These are phyloP conservation scores for Steatornis caripensis DNA, from an alignment of 2,113 vertebrate species.

Conservation along the genomic window DNA sequence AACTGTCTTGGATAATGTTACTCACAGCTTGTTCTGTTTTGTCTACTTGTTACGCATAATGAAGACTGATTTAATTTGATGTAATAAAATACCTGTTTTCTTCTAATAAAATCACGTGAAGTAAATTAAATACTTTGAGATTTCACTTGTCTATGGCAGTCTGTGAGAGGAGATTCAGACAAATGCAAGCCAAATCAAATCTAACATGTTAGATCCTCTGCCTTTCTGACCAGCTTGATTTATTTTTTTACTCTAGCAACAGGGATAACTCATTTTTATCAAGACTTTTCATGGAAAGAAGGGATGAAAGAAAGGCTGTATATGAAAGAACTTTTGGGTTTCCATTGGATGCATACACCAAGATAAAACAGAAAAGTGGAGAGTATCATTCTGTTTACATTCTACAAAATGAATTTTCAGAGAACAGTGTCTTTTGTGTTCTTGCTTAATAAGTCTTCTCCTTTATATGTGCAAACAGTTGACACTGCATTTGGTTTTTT, in stretches of 20 bases:
- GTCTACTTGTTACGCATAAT: background rate
- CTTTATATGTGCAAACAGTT: background rate
- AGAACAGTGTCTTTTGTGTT: background rate
- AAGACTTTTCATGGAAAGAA: conserved; percentile 1
- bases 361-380: background rate
- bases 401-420: background rate
- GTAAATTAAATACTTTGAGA: background rate
- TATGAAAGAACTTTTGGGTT: background rate
- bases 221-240: background rate
- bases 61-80: background rate
- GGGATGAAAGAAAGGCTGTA: background rate
- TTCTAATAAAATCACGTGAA: background rate
- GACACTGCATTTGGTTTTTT: background rate
- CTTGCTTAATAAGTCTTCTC: background rate
- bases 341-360: background rate
- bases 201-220: background rate
- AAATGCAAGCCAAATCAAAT: background rate
- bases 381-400: background rate
- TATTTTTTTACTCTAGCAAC: conserved; percentile 9
- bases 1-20: background rate
- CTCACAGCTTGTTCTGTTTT: background rate
- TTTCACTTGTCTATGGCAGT: background rate
- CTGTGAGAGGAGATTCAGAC: background rate
- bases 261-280: conserved; percentile 17
- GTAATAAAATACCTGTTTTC: background rate